A percentile compares a stretch with the other conserved stretches of the same genome.
Conservation (phyloP, 2,888 invertebrate genomes). For the Antheraea yamamai region DNA sequence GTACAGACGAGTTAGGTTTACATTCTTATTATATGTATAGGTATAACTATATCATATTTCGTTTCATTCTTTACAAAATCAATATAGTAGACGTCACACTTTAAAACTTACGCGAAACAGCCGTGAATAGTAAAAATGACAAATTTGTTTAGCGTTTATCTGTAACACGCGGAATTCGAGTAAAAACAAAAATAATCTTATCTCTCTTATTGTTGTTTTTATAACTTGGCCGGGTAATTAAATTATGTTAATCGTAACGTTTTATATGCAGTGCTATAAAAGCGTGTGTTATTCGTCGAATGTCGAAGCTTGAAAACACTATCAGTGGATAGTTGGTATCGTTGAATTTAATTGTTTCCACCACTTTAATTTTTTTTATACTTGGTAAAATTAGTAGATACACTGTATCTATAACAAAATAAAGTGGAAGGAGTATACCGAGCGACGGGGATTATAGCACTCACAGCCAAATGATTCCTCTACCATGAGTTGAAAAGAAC, state of each 20-base stretch:
- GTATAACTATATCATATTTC: too few species aligned
- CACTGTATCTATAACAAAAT: not conserved
- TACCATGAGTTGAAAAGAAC: too few species aligned
- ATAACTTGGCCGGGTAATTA: not conserved
- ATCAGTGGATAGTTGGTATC: not conserved
- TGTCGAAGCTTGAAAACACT: not conserved
- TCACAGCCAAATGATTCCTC: too few species aligned
- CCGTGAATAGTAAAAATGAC: not conserved
- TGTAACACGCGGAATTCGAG: not conserved
- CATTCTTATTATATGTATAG: too few species aligned
- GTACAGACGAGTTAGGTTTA: too few species aligned
- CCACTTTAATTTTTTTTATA: not conserved
- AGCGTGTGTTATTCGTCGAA: constrained; percentile 1
- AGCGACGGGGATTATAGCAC: too few species aligned
- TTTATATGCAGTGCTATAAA: constrained; percentile 4
- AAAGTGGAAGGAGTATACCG: not conserved
- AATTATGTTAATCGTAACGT: constrained; percentile 2
- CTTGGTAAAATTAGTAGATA: not conserved
- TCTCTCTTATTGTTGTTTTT: constrained; percentile 4
- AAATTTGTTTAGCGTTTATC: not conserved
- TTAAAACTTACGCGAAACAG: not conserved
- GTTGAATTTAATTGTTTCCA: not conserved
- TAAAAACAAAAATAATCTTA: constrained; percentile 15
- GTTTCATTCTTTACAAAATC: not conserved
- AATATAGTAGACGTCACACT: not conserved